A percentile compares a stretch with the other conserved stretches of the same genome.
phyloP scores from a whole-genome alignment of 2,888 invertebrate species.

The Rhagonycha fulva region DNA sequence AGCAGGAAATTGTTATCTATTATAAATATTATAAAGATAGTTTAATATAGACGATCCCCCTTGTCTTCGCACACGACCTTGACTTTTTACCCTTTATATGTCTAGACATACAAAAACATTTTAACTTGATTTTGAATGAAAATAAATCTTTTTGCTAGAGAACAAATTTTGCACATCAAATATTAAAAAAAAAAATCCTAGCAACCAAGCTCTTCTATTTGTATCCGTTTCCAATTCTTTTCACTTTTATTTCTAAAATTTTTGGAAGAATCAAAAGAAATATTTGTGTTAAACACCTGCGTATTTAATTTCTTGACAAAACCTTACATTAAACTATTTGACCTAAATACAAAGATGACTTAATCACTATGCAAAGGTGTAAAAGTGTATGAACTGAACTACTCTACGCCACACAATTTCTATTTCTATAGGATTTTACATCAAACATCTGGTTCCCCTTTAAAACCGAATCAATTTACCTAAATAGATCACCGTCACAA shows the following conservation, averaged over 20 bases:
- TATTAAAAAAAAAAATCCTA: neutral
- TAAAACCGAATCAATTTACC: neutral
- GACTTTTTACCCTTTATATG: neutral
- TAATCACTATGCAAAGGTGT: constrained; percentile 30
- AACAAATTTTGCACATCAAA: neutral
- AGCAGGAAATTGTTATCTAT: neutral
- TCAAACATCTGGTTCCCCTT: constrained; percentile 15
- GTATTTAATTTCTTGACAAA: constrained; percentile 23
- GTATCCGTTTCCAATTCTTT: neutral
- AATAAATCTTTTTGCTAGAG: neutral
- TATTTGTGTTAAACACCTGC: constrained; percentile 27
- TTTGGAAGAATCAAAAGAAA: neutral
- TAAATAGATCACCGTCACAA: neutral
- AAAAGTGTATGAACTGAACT: constrained; percentile 24
- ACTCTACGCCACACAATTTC: constrained; percentile 20
- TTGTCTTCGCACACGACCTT: neutral
- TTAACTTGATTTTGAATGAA: neutral
- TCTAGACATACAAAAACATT: neutral
- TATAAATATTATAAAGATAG: neutral
- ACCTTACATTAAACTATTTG: constrained; percentile 30
- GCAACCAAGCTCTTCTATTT: neutral
- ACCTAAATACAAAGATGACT: constrained; percentile 32
- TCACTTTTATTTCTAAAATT: neutral
- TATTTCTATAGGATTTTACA: constrained; percentile 2
- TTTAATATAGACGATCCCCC: neutral